phyloP scores from a whole-genome alignment of 1,140 invertebrate genomes.

The Sitodiplosis mosellana region DNA sequence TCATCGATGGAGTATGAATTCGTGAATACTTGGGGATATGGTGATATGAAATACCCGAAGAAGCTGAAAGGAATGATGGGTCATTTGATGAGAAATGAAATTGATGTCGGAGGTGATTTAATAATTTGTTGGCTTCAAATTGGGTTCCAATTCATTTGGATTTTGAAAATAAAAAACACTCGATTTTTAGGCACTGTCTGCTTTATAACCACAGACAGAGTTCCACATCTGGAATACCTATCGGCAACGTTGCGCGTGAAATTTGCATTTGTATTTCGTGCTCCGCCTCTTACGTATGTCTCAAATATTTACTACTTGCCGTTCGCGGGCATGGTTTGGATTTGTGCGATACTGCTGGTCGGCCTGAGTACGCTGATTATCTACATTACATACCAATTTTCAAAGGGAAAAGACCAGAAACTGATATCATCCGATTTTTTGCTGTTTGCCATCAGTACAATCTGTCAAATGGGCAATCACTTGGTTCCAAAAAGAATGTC shows the following conservation, averaged over 20 bases:
- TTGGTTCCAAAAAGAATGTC: slow-evolving; percentile 8
- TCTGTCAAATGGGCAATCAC: slow-evolving; percentile 4
- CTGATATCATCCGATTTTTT: slow-evolving; percentile 1
- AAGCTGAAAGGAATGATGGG: slow-evolving; percentile 21
- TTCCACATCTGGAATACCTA: slow-evolving; percentile 1
- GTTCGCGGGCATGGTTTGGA: slow-evolving; percentile 4
- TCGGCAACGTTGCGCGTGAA: slow-evolving; percentile 1
- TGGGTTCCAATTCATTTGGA: no score
- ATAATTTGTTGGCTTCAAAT: no score
- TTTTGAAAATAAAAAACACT: no score
- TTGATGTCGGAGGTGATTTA: slow-evolving; percentile 12
- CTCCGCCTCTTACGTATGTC: slow-evolving; percentile 3
- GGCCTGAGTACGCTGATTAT: slow-evolving; percentile 1
- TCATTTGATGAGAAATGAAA: slow-evolving; percentile 5
- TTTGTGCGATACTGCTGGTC: not conserved
- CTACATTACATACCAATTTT: not conserved
- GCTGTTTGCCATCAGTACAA: slow-evolving; percentile 2
- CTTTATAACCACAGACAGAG: slow-evolving; percentile 1
- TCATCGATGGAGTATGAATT: not conserved
- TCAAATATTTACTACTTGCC: slow-evolving; percentile 7
- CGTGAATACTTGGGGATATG: slow-evolving; percentile 11
- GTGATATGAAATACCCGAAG: slow-evolving; percentile 16
- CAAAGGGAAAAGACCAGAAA: not conserved
- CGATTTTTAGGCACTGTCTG: slow-evolving; percentile 4
- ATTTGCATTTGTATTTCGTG: slow-evolving; percentile 4